These are phyloP conservation scores for Xylocopa sonorina DNA, from an alignment of 1,140 invertebrate species.

Conservation along the genomic window DNA sequence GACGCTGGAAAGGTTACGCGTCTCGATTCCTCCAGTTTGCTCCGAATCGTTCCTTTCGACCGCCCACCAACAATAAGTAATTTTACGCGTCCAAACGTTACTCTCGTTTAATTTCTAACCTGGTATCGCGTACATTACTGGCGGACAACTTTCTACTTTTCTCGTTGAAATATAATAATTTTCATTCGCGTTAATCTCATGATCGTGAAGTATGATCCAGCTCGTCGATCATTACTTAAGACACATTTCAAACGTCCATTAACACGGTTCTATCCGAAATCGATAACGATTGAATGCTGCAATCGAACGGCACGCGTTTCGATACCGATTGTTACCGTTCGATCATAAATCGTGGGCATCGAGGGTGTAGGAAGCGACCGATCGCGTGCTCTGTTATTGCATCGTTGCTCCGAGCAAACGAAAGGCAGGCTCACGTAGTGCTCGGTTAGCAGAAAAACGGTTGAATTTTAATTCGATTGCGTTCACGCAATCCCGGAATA, in stretches of 20 bases:
- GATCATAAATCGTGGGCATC: neutral
- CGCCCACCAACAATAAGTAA: no score
- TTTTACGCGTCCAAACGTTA: no score
- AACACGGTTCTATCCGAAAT: neutral
- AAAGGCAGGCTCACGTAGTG: no score
- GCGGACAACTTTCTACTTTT: neutral
- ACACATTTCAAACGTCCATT: neutral
- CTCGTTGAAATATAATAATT: neutral
- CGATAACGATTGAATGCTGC: constrained; percentile 1
- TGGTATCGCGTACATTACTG: no score
- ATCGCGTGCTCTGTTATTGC: neutral
- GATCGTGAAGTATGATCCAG: neutral
- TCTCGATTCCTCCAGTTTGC: neutral
- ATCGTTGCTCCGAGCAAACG: neutral
- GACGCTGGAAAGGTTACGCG: neutral
- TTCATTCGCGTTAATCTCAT: neutral
- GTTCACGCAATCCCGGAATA: neutral
- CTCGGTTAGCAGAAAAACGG: neutral
- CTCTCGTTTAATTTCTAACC: no score
- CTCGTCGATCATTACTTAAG: neutral
- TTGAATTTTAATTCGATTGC: neutral
- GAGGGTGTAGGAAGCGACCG: neutral
- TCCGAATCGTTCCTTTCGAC: neutral
- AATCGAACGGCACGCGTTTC: neutral
- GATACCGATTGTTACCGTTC: neutral